A percentile compares a stretch with the other conserved stretches of the same genome.
These are phyloP conservation scores for Hipposideros armiger DNA, from an alignment of 2,113 vertebrate species.

Conservation along the genomic window DNA sequence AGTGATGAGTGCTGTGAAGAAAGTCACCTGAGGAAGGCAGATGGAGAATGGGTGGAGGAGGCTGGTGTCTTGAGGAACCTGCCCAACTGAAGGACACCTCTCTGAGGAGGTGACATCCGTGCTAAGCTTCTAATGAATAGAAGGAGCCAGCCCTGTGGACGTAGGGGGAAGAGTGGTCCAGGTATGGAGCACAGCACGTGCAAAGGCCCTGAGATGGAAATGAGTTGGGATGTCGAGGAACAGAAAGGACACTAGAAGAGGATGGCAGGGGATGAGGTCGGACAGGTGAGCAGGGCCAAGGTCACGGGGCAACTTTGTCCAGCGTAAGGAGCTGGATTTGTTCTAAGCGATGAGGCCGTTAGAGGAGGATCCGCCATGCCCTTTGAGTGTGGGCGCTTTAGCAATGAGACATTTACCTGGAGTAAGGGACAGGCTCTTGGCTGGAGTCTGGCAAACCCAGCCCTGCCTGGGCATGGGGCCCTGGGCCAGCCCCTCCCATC, in stretches of 20 bases:
- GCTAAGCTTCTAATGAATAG: background rate
- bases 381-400: background rate
- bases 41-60: background rate
- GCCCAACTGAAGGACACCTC: background rate
- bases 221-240: background rate
- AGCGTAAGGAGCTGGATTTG: background rate
- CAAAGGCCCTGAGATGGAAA: background rate
- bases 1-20: background rate
- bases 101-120: background rate
- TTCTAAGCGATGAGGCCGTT: background rate
- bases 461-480: no score
- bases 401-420: background rate
- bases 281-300: background rate
- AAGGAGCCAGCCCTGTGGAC: rapidly evolving
- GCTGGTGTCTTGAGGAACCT: rapidly evolving
- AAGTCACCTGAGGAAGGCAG: background rate
- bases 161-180: no score
- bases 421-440: background rate
- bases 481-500: no score
- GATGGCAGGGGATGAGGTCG: no score
- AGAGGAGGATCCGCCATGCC: background rate
- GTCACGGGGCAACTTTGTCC: background rate
- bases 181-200: background rate
- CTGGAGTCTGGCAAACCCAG: background rate
- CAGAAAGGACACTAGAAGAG: background rate